phyloP scores from a whole-genome alignment of 1,140 invertebrate genomes.

The Drosophila ironensis region DNA sequence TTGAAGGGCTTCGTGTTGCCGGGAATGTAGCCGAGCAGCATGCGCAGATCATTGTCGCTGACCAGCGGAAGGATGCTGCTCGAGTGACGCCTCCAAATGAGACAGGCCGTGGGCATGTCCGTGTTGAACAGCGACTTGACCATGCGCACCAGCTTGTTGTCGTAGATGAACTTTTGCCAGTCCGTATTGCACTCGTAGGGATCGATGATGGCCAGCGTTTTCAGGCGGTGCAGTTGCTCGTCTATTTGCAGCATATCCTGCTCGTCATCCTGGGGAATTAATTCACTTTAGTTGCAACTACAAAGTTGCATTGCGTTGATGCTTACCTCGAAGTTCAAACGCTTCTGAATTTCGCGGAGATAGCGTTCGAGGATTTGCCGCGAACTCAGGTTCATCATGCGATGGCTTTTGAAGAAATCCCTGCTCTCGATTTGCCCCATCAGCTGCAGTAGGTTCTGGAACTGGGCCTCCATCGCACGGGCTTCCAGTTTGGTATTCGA shows the following conservation, averaged over 20 bases:
- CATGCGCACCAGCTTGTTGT: constrained; percentile 62
- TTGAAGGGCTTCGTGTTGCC: constrained; percentile 64
- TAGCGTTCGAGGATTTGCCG: constrained; percentile 59
- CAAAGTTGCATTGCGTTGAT: not conserved
- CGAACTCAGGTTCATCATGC: constrained; percentile 72
- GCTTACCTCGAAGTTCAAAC: constrained; percentile 65
- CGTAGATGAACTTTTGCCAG: constrained; percentile 80
- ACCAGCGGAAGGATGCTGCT: constrained; percentile 63
- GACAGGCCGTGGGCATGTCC: constrained; percentile 69
- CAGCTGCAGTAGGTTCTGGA: constrained; percentile 46
- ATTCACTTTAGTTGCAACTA: not conserved
- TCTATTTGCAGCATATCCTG: constrained; percentile 67
- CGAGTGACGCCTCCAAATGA: constrained; percentile 76
- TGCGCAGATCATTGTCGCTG: constrained; percentile 56
- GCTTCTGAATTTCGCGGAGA: constrained; percentile 58
- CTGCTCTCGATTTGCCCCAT: constrained; percentile 62
- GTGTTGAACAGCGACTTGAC: constrained; percentile 63
- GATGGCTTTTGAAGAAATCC: constrained; percentile 66
- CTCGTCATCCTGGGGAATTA: constrained; percentile 50
- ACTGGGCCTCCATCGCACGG: constrained; percentile 28
- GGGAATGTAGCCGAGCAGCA: constrained; percentile 65
- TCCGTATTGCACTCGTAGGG: constrained; percentile 73
- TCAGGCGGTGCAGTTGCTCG: constrained; percentile 71
- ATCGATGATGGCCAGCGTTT: constrained; percentile 77
- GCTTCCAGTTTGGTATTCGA: constrained; percentile 2